Conservation (phyloP, 1,140 invertebrate species). For the Camponotus floridanus region DNA sequence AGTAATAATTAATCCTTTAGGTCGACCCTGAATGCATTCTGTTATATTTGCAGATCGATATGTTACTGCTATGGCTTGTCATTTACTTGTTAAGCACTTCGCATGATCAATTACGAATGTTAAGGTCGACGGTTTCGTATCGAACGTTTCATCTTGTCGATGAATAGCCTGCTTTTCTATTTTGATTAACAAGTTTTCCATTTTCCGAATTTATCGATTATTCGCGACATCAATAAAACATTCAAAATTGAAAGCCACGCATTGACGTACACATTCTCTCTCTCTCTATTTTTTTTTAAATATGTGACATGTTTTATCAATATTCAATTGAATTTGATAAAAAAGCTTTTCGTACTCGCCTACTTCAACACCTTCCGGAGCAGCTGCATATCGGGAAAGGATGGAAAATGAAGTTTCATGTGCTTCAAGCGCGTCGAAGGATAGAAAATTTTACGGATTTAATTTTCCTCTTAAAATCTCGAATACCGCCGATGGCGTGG, state of each 20-base stretch:
- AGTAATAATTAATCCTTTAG: background rate
- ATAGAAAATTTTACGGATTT: constrained; percentile 27
- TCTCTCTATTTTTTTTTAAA: background rate
- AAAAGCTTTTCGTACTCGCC: constrained; percentile 8
- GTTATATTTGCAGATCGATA: constrained; percentile 17
- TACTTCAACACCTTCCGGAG: background rate
- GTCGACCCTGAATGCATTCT: constrained; percentile 9
- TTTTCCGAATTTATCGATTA: background rate
- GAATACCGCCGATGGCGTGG: background rate
- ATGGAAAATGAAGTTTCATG: constrained; percentile 21
- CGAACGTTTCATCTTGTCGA: background rate
- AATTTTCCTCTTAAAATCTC: constrained; percentile 29
- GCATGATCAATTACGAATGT: constrained; percentile 8
- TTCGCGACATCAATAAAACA: background rate
- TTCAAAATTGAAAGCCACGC: background rate
- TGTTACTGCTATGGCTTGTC: background rate
- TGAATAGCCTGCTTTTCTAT: background rate
- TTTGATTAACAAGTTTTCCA: background rate
- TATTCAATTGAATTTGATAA: constrained; percentile 17
- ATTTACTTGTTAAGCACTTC: constrained; percentile 1
- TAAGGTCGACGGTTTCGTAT: constrained; percentile 10
- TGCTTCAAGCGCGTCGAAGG: background rate
- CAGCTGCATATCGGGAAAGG: background rate
- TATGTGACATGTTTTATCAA: background rate
- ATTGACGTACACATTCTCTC: background rate